Evolutionary conservation across 2,888 invertebrate species (phyloP).

Genomic region (Drosophila borborema): DNA sequence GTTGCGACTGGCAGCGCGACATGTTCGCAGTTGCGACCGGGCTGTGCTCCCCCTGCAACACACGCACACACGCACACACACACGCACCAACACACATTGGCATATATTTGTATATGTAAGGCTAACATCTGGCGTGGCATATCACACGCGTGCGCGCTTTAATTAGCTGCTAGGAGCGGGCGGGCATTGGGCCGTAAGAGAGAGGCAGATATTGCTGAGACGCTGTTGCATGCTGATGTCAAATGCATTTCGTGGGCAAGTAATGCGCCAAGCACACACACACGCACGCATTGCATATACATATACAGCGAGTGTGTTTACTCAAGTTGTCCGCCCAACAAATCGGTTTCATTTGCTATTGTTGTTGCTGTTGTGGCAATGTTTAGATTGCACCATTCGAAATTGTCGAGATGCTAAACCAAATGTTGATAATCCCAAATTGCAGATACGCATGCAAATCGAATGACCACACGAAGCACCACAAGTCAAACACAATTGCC

Average conservation of each 20-base stretch:
- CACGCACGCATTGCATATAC: background rate
- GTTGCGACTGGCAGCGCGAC: constrained; percentile 49
- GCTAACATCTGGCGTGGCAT: constrained; percentile 74
- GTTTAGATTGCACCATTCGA: constrained; percentile 59
- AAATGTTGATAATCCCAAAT: constrained; percentile 64
- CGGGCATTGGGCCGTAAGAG: background rate
- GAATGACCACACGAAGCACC: constrained; percentile 16
- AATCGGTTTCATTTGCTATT: constrained; percentile 34
- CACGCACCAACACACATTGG: background rate
- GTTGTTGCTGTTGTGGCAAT: constrained; percentile 34
- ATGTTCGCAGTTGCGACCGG: constrained; percentile 51
- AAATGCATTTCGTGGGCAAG: constrained; percentile 59
- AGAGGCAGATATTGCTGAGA: background rate
- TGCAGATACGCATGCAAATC: constrained; percentile 40
- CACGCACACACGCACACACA: background rate
- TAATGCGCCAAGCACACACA: constrained; percentile 40
- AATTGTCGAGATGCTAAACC: constrained; percentile 55
- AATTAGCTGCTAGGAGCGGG: constrained; percentile 63
- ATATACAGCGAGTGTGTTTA: constrained; percentile 51
- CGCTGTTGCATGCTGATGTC: constrained; percentile 62
- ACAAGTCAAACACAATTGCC: constrained; percentile 60
- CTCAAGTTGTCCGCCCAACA: constrained; percentile 40
- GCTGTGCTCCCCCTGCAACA: background rate
- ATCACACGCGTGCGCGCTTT: constrained; percentile 75
- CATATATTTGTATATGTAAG: background rate